phyloP scores from a whole-genome alignment of 2,888 invertebrate species.

The Hymenopus coronatus region DNA sequence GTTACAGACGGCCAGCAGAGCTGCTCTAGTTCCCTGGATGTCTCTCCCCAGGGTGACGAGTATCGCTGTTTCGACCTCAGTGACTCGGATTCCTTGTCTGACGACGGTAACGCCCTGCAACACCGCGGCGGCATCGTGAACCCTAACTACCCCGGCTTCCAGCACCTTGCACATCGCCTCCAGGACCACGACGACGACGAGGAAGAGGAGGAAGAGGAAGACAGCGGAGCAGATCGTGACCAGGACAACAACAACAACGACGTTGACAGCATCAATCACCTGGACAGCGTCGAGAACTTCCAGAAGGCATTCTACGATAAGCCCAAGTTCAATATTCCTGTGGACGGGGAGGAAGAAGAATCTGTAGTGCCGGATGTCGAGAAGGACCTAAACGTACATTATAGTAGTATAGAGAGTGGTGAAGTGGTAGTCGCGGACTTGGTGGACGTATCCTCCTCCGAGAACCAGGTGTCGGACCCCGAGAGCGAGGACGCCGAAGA shows the following conservation, averaged over 20 bases:
- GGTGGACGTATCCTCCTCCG: not conserved
- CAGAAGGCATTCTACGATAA: constrained; percentile 58
- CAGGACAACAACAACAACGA: constrained; percentile 42
- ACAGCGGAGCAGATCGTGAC: constrained; percentile 51
- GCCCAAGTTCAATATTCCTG: constrained; percentile 54
- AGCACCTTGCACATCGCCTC: constrained; percentile 73
- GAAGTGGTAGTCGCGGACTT: not conserved
- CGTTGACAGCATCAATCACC: constrained; percentile 51
- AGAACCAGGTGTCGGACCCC: not conserved
- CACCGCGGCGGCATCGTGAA: constrained; percentile 67
- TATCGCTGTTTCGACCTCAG: constrained; percentile 57
- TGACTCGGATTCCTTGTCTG: constrained; percentile 47
- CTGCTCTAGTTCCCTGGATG: constrained; percentile 48
- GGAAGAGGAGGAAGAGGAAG: constrained; percentile 49
- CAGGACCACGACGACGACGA: constrained; percentile 48
- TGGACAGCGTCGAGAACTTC: constrained; percentile 52
- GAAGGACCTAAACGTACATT: constrained; percentile 31
- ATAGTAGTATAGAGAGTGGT: not conserved
- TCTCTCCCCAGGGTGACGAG: constrained; percentile 53
- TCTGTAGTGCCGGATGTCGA: constrained; percentile 6
- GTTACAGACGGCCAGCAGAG: constrained; percentile 46
- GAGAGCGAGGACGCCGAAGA: not conserved
- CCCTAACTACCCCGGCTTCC: constrained; percentile 82
- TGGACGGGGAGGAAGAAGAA: constrained; percentile 35
- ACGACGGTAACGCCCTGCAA: constrained; percentile 41